Conservation (phyloP, 2,113 vertebrate species). For the Rattus norvegicus region GRCr8 NC_086036.1:83663501-83664000, state of each 20-base stretch:
- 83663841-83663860: not conserved
- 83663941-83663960: not conserved
- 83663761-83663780: not conserved
- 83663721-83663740: not conserved
- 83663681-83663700: too few relatives aligned
- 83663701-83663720: not conserved
- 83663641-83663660: too few relatives aligned
- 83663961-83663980: not conserved
- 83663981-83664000: not conserved
- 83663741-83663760: rapidly evolving
- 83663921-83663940: not conserved
- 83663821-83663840: not conserved
- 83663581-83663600: too few relatives aligned
- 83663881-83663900: not conserved
- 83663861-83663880: not conserved
- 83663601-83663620: too few relatives aligned
- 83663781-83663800: not conserved
- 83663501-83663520: not conserved
- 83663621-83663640: too few relatives aligned
- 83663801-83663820: not conserved
- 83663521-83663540: not conserved
- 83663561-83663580: too few relatives aligned
- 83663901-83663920: not conserved
- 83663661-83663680: rapidly evolving
- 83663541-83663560: too few relatives aligned